Percentiles rank a stretch among this genome's conserved stretches.
These are phyloP conservation scores for Mionectes macconnelli DNA, from an alignment of 2,113 vertebrate genomes.

Conservation along the genomic window DNA sequence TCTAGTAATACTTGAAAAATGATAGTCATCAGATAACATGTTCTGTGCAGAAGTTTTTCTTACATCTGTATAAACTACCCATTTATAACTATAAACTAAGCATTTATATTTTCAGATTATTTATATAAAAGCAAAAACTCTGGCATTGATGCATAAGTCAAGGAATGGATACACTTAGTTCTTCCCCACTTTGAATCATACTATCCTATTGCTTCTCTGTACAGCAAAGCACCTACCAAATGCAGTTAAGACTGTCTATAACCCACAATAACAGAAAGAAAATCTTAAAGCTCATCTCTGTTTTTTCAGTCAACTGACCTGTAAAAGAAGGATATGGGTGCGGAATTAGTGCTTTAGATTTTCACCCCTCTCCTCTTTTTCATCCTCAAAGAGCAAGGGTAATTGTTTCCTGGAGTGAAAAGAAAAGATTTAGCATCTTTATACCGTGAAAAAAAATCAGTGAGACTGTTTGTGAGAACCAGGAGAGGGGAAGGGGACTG, in stretches of 20 bases:
- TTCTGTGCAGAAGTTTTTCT: not conserved
- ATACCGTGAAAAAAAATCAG: constrained; percentile 2
- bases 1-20: not conserved
- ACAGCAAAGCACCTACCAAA: not conserved
- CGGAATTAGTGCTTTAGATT: not conserved
- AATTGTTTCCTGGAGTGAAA: not conserved
- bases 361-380: not conserved
- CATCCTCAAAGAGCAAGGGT: not conserved
- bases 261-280: not conserved
- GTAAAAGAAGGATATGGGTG: not conserved
- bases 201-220: not conserved
- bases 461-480: not conserved
- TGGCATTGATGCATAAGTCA: not conserved
- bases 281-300: not conserved
- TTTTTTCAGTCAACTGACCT: not conserved
- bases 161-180: not conserved
- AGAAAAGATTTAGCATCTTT: not conserved
- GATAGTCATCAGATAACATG: not conserved
- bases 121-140: not conserved
- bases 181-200: not conserved
- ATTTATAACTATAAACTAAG: not conserved
- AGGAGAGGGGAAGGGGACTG: constrained; percentile 8
- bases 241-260: not conserved
- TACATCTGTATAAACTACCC: not conserved
- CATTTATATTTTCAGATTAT: not conserved